These are phyloP conservation scores for Zosterops lateralis DNA, from an alignment of 2,113 vertebrate genomes.

Conservation along the genomic window DNA sequence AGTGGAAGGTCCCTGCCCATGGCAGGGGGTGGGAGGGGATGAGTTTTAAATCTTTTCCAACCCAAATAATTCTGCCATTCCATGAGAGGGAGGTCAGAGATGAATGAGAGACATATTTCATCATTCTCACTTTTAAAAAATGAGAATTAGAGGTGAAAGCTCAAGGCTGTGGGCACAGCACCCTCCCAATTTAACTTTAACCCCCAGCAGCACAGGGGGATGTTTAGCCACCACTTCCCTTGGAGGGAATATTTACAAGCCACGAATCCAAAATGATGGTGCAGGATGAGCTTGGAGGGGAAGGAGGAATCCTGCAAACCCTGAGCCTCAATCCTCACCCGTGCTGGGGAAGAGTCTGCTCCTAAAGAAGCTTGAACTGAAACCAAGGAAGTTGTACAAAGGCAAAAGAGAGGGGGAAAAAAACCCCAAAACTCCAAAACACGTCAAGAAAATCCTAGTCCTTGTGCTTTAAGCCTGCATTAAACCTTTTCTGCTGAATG, in stretches of 20 bases:
- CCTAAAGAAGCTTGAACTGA: not conserved
- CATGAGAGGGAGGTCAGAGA: not conserved
- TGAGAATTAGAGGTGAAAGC: accelerated
- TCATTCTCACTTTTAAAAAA: not conserved
- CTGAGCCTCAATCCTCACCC: not conserved
- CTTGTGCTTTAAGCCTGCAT: not conserved
- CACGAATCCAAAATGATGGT: not conserved
- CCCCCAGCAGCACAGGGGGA: not conserved
- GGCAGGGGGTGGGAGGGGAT: accelerated
- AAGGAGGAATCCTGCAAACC: not conserved
- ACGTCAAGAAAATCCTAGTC: not conserved
- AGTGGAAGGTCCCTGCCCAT: not conserved
- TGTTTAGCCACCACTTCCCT: accelerated
- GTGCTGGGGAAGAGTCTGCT: not conserved
- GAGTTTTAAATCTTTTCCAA: not conserved
- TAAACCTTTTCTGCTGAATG: not conserved
- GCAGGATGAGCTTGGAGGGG: not conserved
- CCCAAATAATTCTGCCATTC: not conserved
- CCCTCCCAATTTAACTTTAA: not conserved
- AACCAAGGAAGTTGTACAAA: not conserved
- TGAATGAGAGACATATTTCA: accelerated
- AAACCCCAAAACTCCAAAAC: not conserved
- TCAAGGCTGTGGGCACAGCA: accelerated
- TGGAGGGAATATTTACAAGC: not conserved
- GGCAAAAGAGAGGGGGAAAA: not conserved